Evolutionary conservation across 2,888 invertebrate genomes (phyloP).

Genomic region (Epinotia nisella): DNA sequence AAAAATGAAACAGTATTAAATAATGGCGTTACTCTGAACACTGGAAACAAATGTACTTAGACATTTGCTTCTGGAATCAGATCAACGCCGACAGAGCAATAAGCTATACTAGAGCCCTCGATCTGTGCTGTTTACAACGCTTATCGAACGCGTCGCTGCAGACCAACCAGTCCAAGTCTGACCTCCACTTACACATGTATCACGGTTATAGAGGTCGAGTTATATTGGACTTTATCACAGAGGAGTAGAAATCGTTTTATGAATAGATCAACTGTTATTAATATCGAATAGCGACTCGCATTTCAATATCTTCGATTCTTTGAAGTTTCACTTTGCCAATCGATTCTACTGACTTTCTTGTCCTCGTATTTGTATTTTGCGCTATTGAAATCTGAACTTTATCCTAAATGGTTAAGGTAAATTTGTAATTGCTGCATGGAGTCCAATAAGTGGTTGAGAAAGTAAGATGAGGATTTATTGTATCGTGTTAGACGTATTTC

Average conservation of each 20-base stretch:
- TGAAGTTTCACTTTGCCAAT: constrained; percentile 16
- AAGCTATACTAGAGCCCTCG: constrained; percentile 14
- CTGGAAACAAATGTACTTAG: too few species aligned
- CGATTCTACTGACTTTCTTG: not conserved
- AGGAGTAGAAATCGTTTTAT: not conserved
- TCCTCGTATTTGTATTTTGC: not conserved
- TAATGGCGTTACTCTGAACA: too few species aligned
- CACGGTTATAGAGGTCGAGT: too few species aligned
- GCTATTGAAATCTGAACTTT: not conserved
- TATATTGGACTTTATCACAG: not conserved
- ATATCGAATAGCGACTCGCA: constrained; percentile 10
- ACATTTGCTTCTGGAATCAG: not conserved
- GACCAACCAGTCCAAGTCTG: too few species aligned
- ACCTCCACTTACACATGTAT: too few species aligned
- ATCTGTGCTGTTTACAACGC: not conserved
- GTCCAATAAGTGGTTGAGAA: not conserved
- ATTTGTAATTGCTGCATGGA: not conserved
- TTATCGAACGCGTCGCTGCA: too few species aligned
- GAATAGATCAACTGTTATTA: constrained; percentile 5
- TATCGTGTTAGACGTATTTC: not conserved
- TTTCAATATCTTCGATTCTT: constrained; percentile 21
- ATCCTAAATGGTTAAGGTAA: not conserved
- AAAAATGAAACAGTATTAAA: too few species aligned
- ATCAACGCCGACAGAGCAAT: constrained; percentile 13
- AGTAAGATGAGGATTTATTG: not conserved